Conservation (phyloP, 2,797 vertebrate species). For the Bovichtus variegatus region DNA sequence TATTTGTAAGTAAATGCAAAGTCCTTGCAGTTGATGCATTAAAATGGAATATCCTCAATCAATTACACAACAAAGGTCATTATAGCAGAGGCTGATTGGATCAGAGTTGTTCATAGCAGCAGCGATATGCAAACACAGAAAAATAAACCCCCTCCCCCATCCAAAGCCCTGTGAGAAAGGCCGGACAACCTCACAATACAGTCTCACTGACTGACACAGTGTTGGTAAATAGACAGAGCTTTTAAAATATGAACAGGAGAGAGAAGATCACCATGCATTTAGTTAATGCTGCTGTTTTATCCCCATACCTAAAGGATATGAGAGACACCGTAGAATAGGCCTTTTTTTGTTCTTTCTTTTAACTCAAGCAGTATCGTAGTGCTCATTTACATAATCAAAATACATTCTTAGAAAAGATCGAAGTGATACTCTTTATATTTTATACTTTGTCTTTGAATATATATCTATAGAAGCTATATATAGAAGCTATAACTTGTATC, state of each 20-base stretch:
- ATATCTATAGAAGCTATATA: constrained; percentile 69
- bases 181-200: constrained; percentile 66
- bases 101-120: constrained; percentile 81
- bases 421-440: constrained; percentile 75
- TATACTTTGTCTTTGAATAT: constrained; percentile 74
- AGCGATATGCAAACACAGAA: constrained; percentile 76
- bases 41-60: constrained; percentile 77
- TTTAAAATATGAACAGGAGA: constrained; percentile 73
- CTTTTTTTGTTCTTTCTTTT: constrained; percentile 58
- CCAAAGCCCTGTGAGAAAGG: constrained; percentile 59
- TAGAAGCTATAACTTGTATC: constrained; percentile 71
- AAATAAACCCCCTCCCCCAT: constrained; percentile 52
- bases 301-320: constrained; percentile 66
- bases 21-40: constrained; percentile 81
- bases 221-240: constrained; percentile 80
- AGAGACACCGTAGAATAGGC: constrained; percentile 59
- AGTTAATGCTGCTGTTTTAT: constrained; percentile 72
- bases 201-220: constrained; percentile 81
- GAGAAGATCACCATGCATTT: constrained; percentile 83
- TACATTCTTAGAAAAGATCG: constrained; percentile 88
- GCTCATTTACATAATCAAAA: constrained; percentile 85
- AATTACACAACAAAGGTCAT: constrained; percentile 83
- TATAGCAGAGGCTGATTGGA: constrained; percentile 79
- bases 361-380: constrained; percentile 74
- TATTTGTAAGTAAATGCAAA: constrained; percentile 87